These are phyloP conservation scores for Vanessa tameamea DNA, from an alignment of 1,140 invertebrate species.

Conservation along the genomic window DNA sequence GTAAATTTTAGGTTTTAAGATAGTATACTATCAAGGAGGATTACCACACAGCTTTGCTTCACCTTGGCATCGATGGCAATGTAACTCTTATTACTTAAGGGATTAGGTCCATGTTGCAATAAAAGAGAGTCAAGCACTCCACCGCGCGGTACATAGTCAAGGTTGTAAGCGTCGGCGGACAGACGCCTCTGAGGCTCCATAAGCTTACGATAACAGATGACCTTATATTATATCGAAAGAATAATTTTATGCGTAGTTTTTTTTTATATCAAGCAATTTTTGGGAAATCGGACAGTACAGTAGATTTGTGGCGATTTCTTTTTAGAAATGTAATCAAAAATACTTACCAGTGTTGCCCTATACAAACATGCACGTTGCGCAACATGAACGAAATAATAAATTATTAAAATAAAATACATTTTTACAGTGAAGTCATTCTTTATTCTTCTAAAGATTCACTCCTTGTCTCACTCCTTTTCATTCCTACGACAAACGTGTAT, in stretches of 20 bases:
- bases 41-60: constrained; percentile 19
- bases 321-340: too few relatives aligned
- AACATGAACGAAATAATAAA: too few relatives aligned
- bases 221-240: constrained; percentile 10
- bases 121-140: neutral
- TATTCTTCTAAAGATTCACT: too few relatives aligned
- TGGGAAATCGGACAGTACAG: too few relatives aligned
- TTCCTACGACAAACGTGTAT: too few relatives aligned
- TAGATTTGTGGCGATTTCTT: too few relatives aligned
- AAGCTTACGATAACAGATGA: constrained; percentile 22
- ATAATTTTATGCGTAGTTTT: constrained; percentile 3
- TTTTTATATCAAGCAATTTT: neutral
- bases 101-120: neutral
- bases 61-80: neutral
- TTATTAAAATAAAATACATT: too few relatives aligned
- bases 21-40: constrained; percentile 20
- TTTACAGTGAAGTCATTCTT: too few relatives aligned
- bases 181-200: constrained; percentile 10
- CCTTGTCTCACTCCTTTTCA: too few relatives aligned
- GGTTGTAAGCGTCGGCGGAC: constrained; percentile 21
- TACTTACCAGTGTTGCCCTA: too few relatives aligned
- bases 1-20: neutral
- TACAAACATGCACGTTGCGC: too few relatives aligned
- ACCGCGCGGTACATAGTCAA: constrained; percentile 3
- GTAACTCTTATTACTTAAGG: neutral